Evolutionary conservation across 2,888 invertebrate genomes (phyloP).

Genomic region (Malthinus flaveolus): DNA sequence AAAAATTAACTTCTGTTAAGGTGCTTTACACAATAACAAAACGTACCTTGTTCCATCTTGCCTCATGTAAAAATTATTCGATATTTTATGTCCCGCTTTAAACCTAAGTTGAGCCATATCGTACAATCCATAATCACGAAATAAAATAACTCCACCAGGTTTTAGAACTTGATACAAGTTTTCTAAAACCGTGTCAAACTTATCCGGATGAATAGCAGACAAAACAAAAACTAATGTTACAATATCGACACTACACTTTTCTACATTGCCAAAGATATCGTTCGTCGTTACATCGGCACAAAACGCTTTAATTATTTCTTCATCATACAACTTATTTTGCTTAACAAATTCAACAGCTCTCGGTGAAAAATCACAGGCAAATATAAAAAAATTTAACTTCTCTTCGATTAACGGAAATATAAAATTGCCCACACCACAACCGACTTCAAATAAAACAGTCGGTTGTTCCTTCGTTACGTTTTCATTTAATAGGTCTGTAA

Average conservation of each 20-base stretch:
- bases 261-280: conserved; percentile 62
- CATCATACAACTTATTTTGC: conserved; percentile 67
- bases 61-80: conserved; percentile 91
- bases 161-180: conserved; percentile 69
- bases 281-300: conserved; percentile 81
- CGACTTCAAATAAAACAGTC: conserved; percentile 74
- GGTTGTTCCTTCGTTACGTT: conserved; percentile 51
- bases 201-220: conserved; percentile 89
- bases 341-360: conserved; percentile 87
- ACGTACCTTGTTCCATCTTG: conserved; percentile 91
- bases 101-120: conserved; percentile 97
- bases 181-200: conserved; percentile 66
- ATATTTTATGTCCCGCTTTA: conserved; percentile 87
- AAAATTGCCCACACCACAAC: conserved; percentile 97
- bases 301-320: conserved; percentile 72
- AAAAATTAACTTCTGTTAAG: conserved; percentile 35
- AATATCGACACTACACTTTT: conserved; percentile 67
- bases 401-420: conserved; percentile 88
- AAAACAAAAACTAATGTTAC: conserved; percentile 92
- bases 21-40: background rate
- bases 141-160: conserved; percentile 79
- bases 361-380: conserved; percentile 92
- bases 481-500: conserved; percentile 73
- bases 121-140: conserved; percentile 92
- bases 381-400: conserved; percentile 70